Conservation (phyloP, 37 sponge, comb jelly and placozoan species). For the Halichondria panicea region DNA sequence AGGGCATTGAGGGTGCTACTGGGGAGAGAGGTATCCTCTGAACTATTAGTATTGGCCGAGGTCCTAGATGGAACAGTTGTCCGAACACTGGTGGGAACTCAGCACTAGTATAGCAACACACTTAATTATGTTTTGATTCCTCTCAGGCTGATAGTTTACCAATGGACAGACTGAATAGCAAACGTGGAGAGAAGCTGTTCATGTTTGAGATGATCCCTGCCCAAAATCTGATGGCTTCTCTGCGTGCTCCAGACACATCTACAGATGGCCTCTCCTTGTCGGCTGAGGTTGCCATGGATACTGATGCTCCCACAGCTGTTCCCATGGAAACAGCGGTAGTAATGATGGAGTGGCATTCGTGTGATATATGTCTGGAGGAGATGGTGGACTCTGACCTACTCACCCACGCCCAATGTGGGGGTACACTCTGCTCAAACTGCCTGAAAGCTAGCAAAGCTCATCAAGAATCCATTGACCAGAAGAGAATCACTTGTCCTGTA, state of each 20-base stretch:
- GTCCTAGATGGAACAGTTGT: slow-evolving; percentile 9
- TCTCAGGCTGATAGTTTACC: slow-evolving; percentile 18
- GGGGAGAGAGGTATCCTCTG: background rate
- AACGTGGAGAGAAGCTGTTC: background rate
- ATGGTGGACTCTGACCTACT: slow-evolving; percentile 66
- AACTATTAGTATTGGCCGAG: slow-evolving; percentile 40
- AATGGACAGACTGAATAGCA: slow-evolving; percentile 1
- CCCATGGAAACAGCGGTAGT: slow-evolving; percentile 7
- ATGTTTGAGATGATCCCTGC: background rate
- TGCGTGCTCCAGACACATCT: background rate
- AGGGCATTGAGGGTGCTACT: slow-evolving; percentile 11
- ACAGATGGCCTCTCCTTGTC: background rate
- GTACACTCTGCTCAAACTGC: slow-evolving; percentile 56
- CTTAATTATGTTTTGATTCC: background rate
- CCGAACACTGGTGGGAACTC: slow-evolving; percentile 31
- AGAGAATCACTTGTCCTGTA: slow-evolving; percentile 19
- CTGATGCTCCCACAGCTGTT: too few species aligned
- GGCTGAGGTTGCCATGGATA: too few species aligned
- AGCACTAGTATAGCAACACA: background rate
- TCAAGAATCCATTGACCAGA: background rate
- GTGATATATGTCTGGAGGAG: slow-evolving; percentile 80
- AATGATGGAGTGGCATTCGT: slow-evolving; percentile 71
- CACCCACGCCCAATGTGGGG: slow-evolving; percentile 63
- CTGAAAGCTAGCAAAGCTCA: slow-evolving; percentile 31
- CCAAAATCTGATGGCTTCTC: background rate